Base-by-base conservation (phyloP, 2,888 invertebrate species). In the Pheosia gnoma region DNA sequence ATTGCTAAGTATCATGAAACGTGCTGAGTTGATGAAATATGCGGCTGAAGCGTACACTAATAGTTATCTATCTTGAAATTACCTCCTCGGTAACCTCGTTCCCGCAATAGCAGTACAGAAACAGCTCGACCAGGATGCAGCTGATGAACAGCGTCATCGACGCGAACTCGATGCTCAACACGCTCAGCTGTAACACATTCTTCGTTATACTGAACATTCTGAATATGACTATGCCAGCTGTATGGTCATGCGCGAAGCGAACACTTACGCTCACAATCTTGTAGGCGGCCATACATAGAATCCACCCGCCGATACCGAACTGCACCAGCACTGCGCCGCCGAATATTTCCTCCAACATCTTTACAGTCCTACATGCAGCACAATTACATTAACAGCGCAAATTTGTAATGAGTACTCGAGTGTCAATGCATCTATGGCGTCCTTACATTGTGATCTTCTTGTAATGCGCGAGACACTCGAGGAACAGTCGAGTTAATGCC, bases 81-180 rank as follows among this genome's bases (percentile, higher is more conserved):
- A 95, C 95, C 90, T 94, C 91, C 3, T 91, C 81, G 0, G 93
- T 89, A 5, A 95, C 89, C 77, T 94, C 94, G 74, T 95, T 95
- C 8, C 95, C 95, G 72, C 90, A 94, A 84, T 93, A 95, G 78
- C 95, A 95, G 78, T 94, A 94, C 2, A 95, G 81, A 68, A 94
- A 93, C 71, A 95, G 83, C 81, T 95, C 94, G 8, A 93, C 86
- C 25, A 95, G 81, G 78, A 95, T 94, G 75, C 95, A 95, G 57
- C 80, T 77, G 63, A 94, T 91, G 80, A 94, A 95, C 11, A 94
- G 82, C 1, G 87, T 79, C 89, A 94, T 93, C 9, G 94, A 94
- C 2, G 91, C 86, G 63, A 94, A 94, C 79, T 94, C 92, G 54
- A 93, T 74, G 74, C 89, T 92, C 57, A 85, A 62, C 57, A 87